Base-by-base conservation (phyloP, 2,797 vertebrate species). In the Dallia pectoralis region DNA sequence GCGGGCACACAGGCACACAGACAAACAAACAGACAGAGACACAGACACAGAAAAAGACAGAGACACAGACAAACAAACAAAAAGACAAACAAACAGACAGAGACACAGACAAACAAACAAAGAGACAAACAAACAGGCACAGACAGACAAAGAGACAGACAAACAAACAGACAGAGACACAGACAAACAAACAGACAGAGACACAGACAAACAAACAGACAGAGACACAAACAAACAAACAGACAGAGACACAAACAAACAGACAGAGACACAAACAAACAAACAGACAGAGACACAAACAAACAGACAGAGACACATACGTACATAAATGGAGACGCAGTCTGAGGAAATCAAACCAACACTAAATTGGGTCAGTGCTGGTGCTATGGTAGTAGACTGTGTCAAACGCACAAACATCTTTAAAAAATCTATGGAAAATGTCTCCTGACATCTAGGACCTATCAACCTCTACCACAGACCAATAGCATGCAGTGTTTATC, bases 401-500 rank as follows among this genome's bases (percentile, higher is more conserved):
- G 91, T 89, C 87, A 82, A 87, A 88, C 72, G 84, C 86, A 84
- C 75, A 89, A 90, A 89, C 51, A 40, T 40, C 9, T 78, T 86
- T 79, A 77, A 80, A 89, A 70, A 87, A 88, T 82, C 48, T 82
- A 81, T 88, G 82, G 80, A 85, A 87, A 89, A 85, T 47, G 75
- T 85, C 59, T 73, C 77, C 77, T 81, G 49, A 77, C 56, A 64
- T 82, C 78, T 40, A n/a, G 11, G 29, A 69, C 80, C 49, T 29
- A 71, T 82, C 82, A 12, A 81, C 80, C 77, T 78, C 73, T 76
- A 74, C 84, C 79, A 73, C 82, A 77, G 80, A 77, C 80, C 81
- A 81, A 87, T 86, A 69, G 70, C 72, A 81, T 82, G 82, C 88
- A 76, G 76, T 86, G 83, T 89, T 90, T 85, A 89, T 74, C 81